Evolutionary conservation across 2,888 invertebrate species (phyloP).

Genomic region (Cosmopolites sordidus): DNA sequence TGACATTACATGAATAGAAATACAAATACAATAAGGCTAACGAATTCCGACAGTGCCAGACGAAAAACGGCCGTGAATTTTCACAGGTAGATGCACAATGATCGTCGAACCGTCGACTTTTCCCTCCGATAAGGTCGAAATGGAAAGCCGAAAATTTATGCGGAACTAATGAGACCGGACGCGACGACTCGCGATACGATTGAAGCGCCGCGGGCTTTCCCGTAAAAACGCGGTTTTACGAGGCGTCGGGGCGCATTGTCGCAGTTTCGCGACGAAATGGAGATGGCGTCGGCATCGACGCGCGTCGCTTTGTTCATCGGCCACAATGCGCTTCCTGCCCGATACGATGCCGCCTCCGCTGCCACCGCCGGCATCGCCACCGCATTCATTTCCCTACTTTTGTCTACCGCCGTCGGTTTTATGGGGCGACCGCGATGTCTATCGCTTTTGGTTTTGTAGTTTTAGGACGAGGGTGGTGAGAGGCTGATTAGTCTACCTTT

Average conservation of each 20-base stretch:
- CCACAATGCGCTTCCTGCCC: slow-evolving; percentile 44
- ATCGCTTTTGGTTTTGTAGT: background rate
- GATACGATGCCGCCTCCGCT: slow-evolving; percentile 34
- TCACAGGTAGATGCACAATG: background rate
- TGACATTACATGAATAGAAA: too few species aligned
- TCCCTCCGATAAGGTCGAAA: background rate
- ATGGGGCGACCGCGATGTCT: background rate
- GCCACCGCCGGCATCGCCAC: slow-evolving; percentile 5
- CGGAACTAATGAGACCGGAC: background rate
- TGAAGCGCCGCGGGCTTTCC: background rate
- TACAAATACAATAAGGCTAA: too few species aligned
- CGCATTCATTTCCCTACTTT: slow-evolving; percentile 45
- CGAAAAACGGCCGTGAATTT: too few species aligned
- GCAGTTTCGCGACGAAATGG: background rate
- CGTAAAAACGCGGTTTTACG: slow-evolving; percentile 2
- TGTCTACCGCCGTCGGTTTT: slow-evolving; percentile 33
- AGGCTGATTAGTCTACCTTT: background rate
- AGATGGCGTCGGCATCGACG: slow-evolving; percentile 17
- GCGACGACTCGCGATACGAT: background rate
- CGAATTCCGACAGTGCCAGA: too few species aligned
- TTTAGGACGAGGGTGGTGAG: background rate
- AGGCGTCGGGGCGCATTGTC: background rate
- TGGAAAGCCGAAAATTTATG: slow-evolving; percentile 1
- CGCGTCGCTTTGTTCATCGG: slow-evolving; percentile 34
- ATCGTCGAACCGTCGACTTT: background rate